These are phyloP conservation scores for Cephus pygmeus DNA, from an alignment of 2,888 invertebrate genomes.

Conservation along the genomic window DNA sequence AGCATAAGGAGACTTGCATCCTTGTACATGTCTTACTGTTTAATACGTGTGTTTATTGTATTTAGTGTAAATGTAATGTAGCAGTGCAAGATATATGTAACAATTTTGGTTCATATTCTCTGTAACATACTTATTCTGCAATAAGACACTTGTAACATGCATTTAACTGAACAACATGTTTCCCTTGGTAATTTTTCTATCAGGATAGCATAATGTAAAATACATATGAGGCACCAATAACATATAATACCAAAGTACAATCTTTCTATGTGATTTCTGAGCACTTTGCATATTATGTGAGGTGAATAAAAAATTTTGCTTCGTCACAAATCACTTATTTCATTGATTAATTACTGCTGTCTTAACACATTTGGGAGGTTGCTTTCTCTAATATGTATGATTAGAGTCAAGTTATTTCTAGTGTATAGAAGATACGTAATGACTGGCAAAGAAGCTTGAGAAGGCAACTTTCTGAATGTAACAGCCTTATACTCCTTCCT, in stretches of 20 bases:
- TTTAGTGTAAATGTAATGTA: background rate
- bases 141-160: constrained; percentile 1
- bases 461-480: constrained; percentile 64
- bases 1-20: background rate
- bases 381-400: constrained; percentile 51
- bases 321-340: constrained; percentile 62
- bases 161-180: constrained; percentile 44
- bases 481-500: constrained; percentile 65
- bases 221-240: constrained; percentile 40
- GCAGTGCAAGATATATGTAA: background rate
- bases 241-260: constrained; percentile 36
- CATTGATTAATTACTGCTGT: constrained; percentile 61
- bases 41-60: background rate
- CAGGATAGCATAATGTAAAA: constrained; percentile 1
- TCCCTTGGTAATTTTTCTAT: constrained; percentile 17
- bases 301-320: constrained; percentile 64
- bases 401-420: background rate
- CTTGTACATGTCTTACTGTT: background rate
- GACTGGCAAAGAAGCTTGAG: constrained; percentile 34
- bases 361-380: constrained; percentile 62
- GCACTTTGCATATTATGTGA: constrained; percentile 59
- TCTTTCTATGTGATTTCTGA: constrained; percentile 54
- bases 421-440: background rate
- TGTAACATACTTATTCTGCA: background rate
- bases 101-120: background rate